phyloP scores from a whole-genome alignment of 2,113 vertebrate genomes.

The Orycteropus afer region DNA sequence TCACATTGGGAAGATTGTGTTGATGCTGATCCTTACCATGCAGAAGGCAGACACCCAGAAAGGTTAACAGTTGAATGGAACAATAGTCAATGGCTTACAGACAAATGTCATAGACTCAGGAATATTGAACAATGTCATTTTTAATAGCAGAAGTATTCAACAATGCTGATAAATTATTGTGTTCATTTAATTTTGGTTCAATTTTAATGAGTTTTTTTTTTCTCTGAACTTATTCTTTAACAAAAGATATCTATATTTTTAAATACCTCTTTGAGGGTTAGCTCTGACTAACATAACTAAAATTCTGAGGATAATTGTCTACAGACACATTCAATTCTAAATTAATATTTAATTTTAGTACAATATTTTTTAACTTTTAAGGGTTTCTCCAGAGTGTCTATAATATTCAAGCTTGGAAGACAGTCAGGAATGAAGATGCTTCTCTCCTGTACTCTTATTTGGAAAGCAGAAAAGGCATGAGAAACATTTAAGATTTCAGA shows the following conservation, averaged over 20 bases:
- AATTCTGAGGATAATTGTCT: background rate
- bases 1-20: too few relatives aligned
- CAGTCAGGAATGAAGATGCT: background rate
- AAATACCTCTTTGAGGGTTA: background rate
- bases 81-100: too few relatives aligned
- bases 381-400: background rate
- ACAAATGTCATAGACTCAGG: too few relatives aligned
- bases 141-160: too few relatives aligned
- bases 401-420: background rate
- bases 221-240: background rate
- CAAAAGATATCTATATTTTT: background rate
- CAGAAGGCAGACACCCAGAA: too few relatives aligned
- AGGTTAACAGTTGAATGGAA: too few relatives aligned
- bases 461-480: background rate
- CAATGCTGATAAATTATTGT: too few relatives aligned
- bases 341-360: background rate
- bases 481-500: slow-evolving; percentile 52
- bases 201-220: background rate
- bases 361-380: slow-evolving; percentile 10
- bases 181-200: background rate
- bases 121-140: too few relatives aligned
- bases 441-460: slow-evolving; percentile 28
- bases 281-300: background rate
- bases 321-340: slow-evolving; percentile 17
- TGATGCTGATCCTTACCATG: too few relatives aligned